Evolutionary conservation across 2,113 vertebrate species (phyloP).

Genomic region (Atlantisia rogersi): DNA sequence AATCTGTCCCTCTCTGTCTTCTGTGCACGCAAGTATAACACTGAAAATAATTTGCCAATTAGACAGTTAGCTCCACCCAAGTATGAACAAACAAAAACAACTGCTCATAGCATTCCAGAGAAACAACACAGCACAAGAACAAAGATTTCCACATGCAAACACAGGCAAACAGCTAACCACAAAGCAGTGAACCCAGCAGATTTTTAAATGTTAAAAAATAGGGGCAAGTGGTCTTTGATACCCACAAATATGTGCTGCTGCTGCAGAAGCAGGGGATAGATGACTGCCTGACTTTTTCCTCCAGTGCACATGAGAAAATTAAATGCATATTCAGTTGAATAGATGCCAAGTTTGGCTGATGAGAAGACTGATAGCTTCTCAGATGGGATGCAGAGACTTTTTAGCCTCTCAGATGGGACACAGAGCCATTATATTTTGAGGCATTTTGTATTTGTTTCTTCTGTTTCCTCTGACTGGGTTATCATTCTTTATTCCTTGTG

Average conservation of each 20-base stretch:
- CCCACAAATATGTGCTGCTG: not conserved
- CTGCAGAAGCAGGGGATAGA: not conserved
- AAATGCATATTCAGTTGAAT: not conserved
- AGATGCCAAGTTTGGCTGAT: not conserved
- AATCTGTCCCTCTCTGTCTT: not conserved
- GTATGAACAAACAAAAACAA: slow-evolving; percentile 56
- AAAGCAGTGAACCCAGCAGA: slow-evolving; percentile 1
- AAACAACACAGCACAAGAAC: slow-evolving; percentile 3
- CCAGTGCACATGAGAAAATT: not conserved
- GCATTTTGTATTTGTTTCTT: not conserved
- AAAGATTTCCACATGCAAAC: slow-evolving; percentile 18
- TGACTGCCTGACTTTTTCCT: not conserved
- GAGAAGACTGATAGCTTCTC: not conserved
- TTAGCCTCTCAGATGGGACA: not conserved
- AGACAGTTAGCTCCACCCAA: slow-evolving; percentile 29
- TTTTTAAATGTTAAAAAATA: not conserved
- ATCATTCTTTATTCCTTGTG: not conserved
- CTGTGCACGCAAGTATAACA: not conserved
- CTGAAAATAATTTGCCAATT: slow-evolving; percentile 40
- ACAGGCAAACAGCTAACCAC: not conserved
- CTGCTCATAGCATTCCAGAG: slow-evolving; percentile 48
- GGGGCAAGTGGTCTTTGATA: not conserved
- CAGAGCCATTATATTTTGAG: not conserved
- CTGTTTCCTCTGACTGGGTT: not conserved
- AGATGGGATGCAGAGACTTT: not conserved